A percentile compares a stretch with the other conserved stretches of the same genome.
Evolutionary conservation across 2,888 invertebrate genomes (phyloP).

Genomic region (Heteromurus nitidus): DNA sequence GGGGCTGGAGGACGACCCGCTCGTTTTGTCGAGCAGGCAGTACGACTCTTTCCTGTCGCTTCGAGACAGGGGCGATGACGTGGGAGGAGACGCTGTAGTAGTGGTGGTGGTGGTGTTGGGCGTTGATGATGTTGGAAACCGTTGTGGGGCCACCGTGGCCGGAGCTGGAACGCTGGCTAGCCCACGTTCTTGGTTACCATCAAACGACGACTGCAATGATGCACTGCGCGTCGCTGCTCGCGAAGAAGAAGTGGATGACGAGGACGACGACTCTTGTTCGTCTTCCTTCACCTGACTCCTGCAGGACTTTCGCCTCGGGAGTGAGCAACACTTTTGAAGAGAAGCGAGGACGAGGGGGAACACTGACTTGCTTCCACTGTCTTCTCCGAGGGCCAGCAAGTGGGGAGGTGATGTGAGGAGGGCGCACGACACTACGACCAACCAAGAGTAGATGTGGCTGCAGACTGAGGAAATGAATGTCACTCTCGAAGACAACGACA

Average conservation of each 20-base stretch:
- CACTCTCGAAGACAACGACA: slow-evolving; percentile 29
- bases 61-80: not conserved
- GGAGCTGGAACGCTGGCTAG: not conserved
- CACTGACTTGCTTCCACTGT: not conserved
- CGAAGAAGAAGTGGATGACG: not conserved
- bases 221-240: not conserved
- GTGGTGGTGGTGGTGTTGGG: not conserved
- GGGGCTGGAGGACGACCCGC: not conserved
- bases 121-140: too few species aligned
- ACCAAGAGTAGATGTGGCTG: slow-evolving; percentile 50
- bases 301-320: not conserved
- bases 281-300: not conserved
- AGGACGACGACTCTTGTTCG: not conserved
- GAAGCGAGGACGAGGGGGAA: not conserved
- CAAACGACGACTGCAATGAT: too few species aligned
- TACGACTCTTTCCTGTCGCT: not conserved
- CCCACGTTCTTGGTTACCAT: not conserved
- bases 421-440: slow-evolving; percentile 44
- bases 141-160: not conserved
- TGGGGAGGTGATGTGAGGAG: not conserved
- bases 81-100: slow-evolving; percentile 13
- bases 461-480: slow-evolving; percentile 10
- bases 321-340: not conserved
- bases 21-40: not conserved
- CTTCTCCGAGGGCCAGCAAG: not conserved